Evolutionary conservation across 37 sponge, comb jelly and placozoan species (phyloP), one percentile per base, ranked within the genome.

Genomic region (Crambe crambe): DNA sequence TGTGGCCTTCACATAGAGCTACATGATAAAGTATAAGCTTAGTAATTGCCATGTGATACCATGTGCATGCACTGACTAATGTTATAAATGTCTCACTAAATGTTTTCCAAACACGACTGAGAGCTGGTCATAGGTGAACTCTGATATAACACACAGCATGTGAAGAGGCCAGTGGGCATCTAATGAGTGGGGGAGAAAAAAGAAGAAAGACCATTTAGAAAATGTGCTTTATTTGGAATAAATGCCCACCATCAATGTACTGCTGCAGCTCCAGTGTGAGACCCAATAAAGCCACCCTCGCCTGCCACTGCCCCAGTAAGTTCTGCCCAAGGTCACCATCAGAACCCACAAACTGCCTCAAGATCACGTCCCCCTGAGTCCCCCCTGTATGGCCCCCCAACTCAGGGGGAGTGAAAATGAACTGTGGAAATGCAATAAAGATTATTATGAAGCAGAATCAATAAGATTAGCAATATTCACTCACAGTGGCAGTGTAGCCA

Each of bases 181-280:
- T 80, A 37, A 64, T 1, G 35, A 59, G 37, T 37, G 39, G 42
- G 12, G 47, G 76, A 22, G 31, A 30, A 64, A 35, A 22, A 23
- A 58, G 23, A 2, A 35, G 35, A 75, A 35, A 62, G 41, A 23
- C 0, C 15, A n/a, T n/a, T n/a, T n/a, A n/a, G n/a, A n/a, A n/a
- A n/a, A n/a, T n/a, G n/a, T n/a, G n/a, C n/a, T n/a, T n/a, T n/a
- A n/a, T n/a, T n/a, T 47, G 6, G 51, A 47, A 47, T 47, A 47
- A 20, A 27, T 27, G 2, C 73, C 40, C 29, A 76, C 75, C 70
- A 31, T 64, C 58, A 32, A 83, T 23, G 34, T 85, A 86, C 58
- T 59, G 62, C 21, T 63, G 75, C 39, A 86, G 60, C 59, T 86
- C 87, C 26, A 79, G 74, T 21, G 80, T 51, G 10, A 80, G 40